Conservation (phyloP, 2,113 vertebrate genomes). For the Anhinga rufa region DNA sequence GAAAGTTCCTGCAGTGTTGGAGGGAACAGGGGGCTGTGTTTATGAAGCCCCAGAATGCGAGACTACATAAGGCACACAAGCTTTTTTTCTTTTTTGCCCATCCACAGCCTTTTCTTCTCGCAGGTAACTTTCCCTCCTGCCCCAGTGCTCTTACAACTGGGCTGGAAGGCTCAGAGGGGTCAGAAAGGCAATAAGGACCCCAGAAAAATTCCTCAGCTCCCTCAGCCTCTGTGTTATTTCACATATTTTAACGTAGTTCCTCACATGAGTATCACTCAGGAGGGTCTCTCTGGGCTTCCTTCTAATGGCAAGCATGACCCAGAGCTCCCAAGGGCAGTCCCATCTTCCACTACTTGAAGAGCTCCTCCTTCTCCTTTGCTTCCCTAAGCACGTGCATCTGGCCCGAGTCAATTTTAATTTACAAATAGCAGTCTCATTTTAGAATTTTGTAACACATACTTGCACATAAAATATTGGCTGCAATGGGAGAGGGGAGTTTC, state of each 20-base stretch:
- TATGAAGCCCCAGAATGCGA: neutral
- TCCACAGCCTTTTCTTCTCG: neutral
- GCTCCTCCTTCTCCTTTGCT: neutral
- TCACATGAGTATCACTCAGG: neutral
- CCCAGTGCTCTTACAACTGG: neutral
- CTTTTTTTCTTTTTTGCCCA: too few relatives aligned
- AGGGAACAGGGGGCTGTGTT: neutral
- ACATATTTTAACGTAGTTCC: neutral
- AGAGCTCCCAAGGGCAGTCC: neutral
- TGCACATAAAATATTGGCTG: neutral
- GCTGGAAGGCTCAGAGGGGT: neutral
- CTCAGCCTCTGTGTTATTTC: neutral
- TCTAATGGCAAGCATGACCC: neutral
- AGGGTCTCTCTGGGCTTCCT: neutral
- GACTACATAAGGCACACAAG: neutral
- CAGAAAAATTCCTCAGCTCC: neutral
- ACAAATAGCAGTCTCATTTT: constrained; percentile 10
- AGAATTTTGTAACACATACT: neutral
- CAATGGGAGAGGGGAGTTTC: neutral
- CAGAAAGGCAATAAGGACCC: neutral
- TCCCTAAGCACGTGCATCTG: neutral
- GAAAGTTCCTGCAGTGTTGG: neutral
- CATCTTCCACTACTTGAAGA: neutral
- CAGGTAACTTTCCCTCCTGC: neutral
- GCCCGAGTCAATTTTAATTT: neutral